Evolutionary conservation across 92 coral and sea anemone genomes (phyloP).

Genomic region (Paramuricea clavata): DNA sequence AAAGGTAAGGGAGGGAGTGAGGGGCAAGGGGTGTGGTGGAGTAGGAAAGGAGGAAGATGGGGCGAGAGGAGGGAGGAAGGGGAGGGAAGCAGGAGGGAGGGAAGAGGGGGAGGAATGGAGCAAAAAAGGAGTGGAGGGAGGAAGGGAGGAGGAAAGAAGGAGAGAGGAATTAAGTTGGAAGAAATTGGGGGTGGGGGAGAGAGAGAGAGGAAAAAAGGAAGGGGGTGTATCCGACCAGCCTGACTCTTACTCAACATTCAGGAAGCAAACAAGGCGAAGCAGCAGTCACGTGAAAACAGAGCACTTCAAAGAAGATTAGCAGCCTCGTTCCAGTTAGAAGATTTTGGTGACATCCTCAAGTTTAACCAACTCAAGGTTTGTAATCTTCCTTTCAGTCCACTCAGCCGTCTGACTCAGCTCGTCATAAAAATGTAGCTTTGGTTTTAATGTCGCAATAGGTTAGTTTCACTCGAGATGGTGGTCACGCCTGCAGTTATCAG

Average conservation of each 20-base stretch:
- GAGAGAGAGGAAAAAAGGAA: neutral
- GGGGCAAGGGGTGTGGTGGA: too few relatives aligned
- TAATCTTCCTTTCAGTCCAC: neutral
- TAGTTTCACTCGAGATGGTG: too few relatives aligned
- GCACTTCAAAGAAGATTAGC: constrained; percentile 94
- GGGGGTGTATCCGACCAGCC: neutral
- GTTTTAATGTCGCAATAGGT: too few relatives aligned
- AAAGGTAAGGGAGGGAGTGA: constrained; percentile 52
- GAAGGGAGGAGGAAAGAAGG: neutral
- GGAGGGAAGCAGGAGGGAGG: neutral
- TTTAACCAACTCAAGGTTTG: constrained; percentile 98
- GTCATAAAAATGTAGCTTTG: too few relatives aligned
- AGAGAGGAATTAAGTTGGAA: too few relatives aligned
- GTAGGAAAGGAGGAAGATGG: neutral
- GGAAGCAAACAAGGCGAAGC: constrained; percentile 98
- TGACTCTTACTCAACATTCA: neutral
- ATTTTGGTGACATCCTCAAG: constrained; percentile 94
- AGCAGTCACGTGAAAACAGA: constrained; percentile 97
- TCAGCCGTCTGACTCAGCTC: too few relatives aligned
- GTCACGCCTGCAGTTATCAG: too few relatives aligned
- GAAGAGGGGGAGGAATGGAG: neutral
- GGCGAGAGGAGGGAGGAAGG: neutral
- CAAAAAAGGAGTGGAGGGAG: neutral
- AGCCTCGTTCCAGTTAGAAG: constrained; percentile 89
- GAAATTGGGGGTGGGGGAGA: constrained; percentile 5